These are phyloP conservation scores for Drosophila simulans DNA, from an alignment of 1,140 invertebrate species.

Conservation along the genomic window DNA sequence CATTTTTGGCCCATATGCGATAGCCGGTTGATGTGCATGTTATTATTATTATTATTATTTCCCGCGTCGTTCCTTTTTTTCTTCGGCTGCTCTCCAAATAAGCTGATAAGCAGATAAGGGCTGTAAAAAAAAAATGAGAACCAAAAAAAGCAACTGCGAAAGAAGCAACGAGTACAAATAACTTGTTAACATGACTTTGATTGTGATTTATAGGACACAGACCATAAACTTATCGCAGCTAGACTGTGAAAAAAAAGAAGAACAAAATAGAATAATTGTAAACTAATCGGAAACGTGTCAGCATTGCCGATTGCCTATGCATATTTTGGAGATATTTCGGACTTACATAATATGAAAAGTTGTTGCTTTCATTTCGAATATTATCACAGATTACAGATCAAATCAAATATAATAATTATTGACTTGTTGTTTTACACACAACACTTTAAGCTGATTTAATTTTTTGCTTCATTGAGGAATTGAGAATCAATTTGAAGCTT, in stretches of 20 bases:
- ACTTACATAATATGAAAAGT: not conserved
- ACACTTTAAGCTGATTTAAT: not conserved
- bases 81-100: constrained; percentile 32
- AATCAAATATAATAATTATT: no score
- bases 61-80: constrained; percentile 4
- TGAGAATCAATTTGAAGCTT: not conserved
- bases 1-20: constrained; percentile 37
- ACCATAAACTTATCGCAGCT: constrained; percentile 51
- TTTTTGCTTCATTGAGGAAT: no score
- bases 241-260: constrained; percentile 1
- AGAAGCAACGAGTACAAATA: constrained; percentile 40
- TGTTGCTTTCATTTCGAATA: not conserved
- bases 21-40: constrained; percentile 36
- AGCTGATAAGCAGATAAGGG: constrained; percentile 54
- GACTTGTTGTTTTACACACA: no score
- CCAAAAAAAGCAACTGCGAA: constrained; percentile 5
- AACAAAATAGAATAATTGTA: constrained; percentile 11
- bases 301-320: not conserved
- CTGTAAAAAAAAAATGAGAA: constrained; percentile 44
- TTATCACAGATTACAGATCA: not conserved
- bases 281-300: constrained; percentile 20
- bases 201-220: constrained; percentile 58
- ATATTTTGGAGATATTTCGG: not conserved
- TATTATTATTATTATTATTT: constrained; percentile 46
- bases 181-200: constrained; percentile 62